These are phyloP conservation scores for Planiliza haematocheilus DNA, from an alignment of 2,113 vertebrate species.

Conservation along the genomic window DNA sequence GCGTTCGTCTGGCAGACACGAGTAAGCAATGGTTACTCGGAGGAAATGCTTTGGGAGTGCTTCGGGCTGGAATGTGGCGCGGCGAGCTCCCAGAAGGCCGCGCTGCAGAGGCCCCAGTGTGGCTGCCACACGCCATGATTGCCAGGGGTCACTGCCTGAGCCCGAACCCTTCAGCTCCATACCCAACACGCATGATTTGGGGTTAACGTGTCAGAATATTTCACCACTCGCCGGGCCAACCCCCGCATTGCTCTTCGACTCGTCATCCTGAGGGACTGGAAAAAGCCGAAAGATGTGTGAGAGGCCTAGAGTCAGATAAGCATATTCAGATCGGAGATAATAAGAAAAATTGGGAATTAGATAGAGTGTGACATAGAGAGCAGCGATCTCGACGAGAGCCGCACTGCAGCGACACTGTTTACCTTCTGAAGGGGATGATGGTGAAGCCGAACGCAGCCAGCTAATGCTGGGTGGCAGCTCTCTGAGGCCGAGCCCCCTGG, in stretches of 20 bases:
- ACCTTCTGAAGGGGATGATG: conserved; percentile 58
- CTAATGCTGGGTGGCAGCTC: conserved; percentile 83
- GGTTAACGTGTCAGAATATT: conserved; percentile 71
- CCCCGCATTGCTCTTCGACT: conserved; percentile 39
- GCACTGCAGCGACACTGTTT: conserved; percentile 59
- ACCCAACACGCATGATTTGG: conserved; percentile 60
- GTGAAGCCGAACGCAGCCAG: conserved; percentile 47
- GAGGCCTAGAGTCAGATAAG: conserved; percentile 53
- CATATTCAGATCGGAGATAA: conserved; percentile 54
- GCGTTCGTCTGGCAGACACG: conserved; percentile 72
- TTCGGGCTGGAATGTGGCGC: conserved; percentile 71
- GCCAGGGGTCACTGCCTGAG: conserved; percentile 74
- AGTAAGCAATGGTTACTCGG: conserved; percentile 65
- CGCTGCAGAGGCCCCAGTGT: conserved; percentile 60
- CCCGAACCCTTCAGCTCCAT: conserved; percentile 62
- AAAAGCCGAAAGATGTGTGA: conserved; percentile 28
- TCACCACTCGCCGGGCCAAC: conserved; percentile 22
- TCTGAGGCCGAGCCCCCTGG: conserved; percentile 69
- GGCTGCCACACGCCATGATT: conserved; percentile 80
- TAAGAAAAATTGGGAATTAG: conserved; percentile 59
- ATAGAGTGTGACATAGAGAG: conserved; percentile 43
- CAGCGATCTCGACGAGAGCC: conserved; percentile 20
- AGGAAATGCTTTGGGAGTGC: conserved; percentile 72
- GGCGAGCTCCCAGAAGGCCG: conserved; percentile 70
- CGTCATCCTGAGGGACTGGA: conserved; percentile 40